Conservation (phyloP, 2,797 vertebrate genomes). For the Poecilia picta region DNA sequence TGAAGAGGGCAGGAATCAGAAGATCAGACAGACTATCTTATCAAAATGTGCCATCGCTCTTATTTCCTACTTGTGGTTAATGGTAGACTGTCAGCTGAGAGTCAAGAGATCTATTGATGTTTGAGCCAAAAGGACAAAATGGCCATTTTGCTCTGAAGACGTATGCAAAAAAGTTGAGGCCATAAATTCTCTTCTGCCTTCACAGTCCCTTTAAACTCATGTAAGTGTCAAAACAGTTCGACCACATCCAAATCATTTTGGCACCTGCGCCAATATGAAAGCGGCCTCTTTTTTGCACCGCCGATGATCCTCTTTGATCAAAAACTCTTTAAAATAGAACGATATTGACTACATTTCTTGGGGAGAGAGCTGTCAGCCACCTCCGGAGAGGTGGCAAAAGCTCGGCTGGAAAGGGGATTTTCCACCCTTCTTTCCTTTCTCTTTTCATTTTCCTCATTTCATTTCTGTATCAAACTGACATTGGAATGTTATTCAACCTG, state of each 20-base stretch:
- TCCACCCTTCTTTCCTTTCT: constrained; percentile 49
- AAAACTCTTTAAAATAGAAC: constrained; percentile 32
- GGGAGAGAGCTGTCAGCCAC: constrained; percentile 59
- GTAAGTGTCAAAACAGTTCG: constrained; percentile 45
- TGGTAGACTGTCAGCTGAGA: not conserved
- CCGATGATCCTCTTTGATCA: constrained; percentile 54
- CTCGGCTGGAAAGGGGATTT: constrained; percentile 41
- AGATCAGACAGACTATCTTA: not conserved
- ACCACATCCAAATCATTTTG: constrained; percentile 53
- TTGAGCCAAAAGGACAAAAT: constrained; percentile 15
- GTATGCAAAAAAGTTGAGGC: constrained; percentile 5
- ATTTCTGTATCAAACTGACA: constrained; percentile 61
- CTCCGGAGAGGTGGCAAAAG: constrained; percentile 41
- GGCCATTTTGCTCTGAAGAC: constrained; percentile 3
- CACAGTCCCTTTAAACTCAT: constrained; percentile 38
- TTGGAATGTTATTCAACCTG: constrained; percentile 66
- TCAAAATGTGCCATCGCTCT: not conserved
- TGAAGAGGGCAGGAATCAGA: not conserved
- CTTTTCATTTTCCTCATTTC: constrained; percentile 60
- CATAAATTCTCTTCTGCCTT: constrained; percentile 22
- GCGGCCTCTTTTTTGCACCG: constrained; percentile 14
- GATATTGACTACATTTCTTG: constrained; percentile 57
- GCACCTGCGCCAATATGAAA: constrained; percentile 47
- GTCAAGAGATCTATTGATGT: not conserved
- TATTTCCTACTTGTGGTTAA: not conserved